Conservation (phyloP, 2,888 invertebrate genomes). For the Serrognathus titanus region DNA sequence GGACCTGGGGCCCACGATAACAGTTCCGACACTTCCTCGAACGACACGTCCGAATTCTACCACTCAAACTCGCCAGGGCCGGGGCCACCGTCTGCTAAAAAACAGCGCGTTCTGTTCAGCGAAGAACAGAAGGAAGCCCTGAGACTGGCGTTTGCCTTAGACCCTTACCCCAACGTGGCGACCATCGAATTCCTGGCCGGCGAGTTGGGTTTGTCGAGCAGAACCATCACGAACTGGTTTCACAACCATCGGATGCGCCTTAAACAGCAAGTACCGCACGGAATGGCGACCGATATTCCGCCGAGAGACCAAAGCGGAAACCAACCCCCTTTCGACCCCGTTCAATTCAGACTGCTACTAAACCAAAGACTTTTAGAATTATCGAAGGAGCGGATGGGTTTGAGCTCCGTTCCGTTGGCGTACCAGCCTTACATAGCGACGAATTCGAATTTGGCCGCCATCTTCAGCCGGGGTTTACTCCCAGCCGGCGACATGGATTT, state of each 20-base stretch:
- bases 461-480: conserved; percentile 66
- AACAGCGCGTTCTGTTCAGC: conserved; percentile 93
- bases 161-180: conserved; percentile 95
- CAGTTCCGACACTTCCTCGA: conserved; percentile 83
- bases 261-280: conserved; percentile 82
- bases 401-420: conserved; percentile 71
- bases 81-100: conserved; percentile 83
- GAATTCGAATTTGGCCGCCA: conserved; percentile 71
- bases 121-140: conserved; percentile 98
- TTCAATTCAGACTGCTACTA: conserved; percentile 83
- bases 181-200: conserved; percentile 93
- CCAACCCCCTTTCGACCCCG: conserved; percentile 81
- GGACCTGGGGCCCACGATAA: conserved; percentile 81
- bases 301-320: conserved; percentile 68
- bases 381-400: conserved; percentile 79
- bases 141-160: conserved; percentile 87
- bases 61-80: conserved; percentile 82
- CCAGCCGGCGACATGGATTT: conserved; percentile 59
- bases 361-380: conserved; percentile 86
- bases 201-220: conserved; percentile 84
- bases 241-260: conserved; percentile 99
- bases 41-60: conserved; percentile 85
- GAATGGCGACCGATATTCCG: conserved; percentile 66
- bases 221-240: conserved; percentile 99
- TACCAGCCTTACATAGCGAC: conserved; percentile 77